A percentile compares a stretch with the other conserved stretches of the same genome.
Conservation (phyloP, 2,797 vertebrate species). For the Ctenopoma kingsleyae region DNA sequence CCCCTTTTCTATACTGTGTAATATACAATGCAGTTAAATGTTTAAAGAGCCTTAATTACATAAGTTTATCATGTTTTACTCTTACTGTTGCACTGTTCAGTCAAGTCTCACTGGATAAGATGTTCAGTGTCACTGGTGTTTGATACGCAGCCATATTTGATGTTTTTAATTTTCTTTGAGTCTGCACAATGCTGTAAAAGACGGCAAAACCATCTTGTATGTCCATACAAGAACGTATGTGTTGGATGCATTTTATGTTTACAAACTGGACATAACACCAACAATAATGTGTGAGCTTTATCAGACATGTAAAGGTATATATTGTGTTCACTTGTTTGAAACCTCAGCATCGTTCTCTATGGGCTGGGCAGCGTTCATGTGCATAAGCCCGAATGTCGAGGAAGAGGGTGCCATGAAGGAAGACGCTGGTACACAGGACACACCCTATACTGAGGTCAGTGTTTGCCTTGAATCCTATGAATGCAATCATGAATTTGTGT, state of each 20-base stretch:
- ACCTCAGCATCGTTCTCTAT: conserved; percentile 93
- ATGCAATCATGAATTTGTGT: background rate
- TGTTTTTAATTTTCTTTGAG: conserved; percentile 25
- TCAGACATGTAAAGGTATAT: background rate
- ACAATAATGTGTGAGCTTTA: background rate
- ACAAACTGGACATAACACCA: conserved; percentile 5
- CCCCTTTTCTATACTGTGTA: background rate
- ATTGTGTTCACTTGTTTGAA: conserved; percentile 46
- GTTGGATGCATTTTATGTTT: conserved; percentile 17
- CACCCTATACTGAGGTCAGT: conserved; percentile 95
- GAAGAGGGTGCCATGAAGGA: conserved; percentile 99
- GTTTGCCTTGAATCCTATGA: background rate
- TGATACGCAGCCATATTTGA: conserved; percentile 34
- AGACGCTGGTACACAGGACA: conserved; percentile 97
- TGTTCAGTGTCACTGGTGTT: conserved; percentile 35
- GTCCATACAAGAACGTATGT: conserved; percentile 21
- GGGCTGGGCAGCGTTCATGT: conserved; percentile 98
- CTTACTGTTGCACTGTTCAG: conserved; percentile 35
- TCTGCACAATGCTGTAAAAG: conserved; percentile 14
- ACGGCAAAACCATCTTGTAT: conserved; percentile 22
- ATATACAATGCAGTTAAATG: conserved; percentile 19
- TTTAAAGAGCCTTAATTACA: conserved; percentile 26
- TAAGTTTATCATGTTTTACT: conserved; percentile 17
- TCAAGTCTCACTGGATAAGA: conserved; percentile 43
- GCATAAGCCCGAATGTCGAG: conserved; percentile 96